Conservation (phyloP, 1,140 invertebrate species). For the Campodea augens region DNA sequence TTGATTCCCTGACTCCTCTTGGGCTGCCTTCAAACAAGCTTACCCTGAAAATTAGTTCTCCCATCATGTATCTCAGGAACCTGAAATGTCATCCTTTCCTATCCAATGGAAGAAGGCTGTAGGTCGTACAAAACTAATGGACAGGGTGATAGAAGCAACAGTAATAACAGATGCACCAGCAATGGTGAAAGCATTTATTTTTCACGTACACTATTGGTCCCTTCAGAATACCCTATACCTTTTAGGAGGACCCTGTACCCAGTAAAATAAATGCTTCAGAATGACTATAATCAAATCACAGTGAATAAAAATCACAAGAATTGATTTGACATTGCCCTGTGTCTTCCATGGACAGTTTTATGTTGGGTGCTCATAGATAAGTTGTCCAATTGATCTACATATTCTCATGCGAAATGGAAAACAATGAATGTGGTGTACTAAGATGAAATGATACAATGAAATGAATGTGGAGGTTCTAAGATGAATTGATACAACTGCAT, state of each 20-base stretch:
- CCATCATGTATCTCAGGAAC: conserved; percentile 24
- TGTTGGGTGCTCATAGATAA: conserved; percentile 12
- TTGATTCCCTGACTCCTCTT: conserved; percentile 20
- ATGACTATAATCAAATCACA: conserved; percentile 31
- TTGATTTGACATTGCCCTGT: background rate
- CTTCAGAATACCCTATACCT: conserved; percentile 9
- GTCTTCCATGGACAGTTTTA: conserved; percentile 16
- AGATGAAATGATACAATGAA: too few relatives aligned
- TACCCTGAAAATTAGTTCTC: conserved; percentile 20
- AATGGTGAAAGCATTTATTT: conserved; percentile 11
- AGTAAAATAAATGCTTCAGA: conserved; percentile 26
- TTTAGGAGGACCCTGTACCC: conserved; percentile 21
- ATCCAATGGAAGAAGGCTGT: conserved; percentile 23
- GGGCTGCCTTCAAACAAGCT: conserved; percentile 23
- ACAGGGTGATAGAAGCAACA: conserved; percentile 7
- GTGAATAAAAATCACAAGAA: conserved; percentile 14
- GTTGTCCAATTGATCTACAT: background rate
- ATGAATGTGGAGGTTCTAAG: too few relatives aligned
- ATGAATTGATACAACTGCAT: too few relatives aligned
- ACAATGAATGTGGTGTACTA: conserved; percentile 1
- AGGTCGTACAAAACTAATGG: conserved; percentile 12
- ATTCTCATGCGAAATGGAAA: background rate
- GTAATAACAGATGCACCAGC: conserved; percentile 8
- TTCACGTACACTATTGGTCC: conserved; percentile 9
- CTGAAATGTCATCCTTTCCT: conserved; percentile 16